Evolutionary conservation across 2,888 invertebrate species (phyloP).

Genomic region (Isotomurus palustris): DNA sequence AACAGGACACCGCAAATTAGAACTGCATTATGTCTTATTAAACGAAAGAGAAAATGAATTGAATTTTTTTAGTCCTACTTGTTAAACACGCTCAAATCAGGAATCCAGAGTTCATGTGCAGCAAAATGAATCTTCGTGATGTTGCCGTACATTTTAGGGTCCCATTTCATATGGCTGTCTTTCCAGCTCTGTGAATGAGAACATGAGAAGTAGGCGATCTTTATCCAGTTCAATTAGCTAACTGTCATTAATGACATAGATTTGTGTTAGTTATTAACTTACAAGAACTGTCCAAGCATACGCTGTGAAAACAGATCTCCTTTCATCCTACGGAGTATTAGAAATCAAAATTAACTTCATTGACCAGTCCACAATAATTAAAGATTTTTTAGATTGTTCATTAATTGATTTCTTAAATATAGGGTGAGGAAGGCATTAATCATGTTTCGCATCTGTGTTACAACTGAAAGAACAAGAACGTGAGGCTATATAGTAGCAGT

Average conservation of each 20-base stretch:
- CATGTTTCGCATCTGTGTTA: too few relatives aligned
- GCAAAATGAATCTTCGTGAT: constrained; percentile 60
- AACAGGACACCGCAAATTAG: too few relatives aligned
- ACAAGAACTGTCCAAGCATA: constrained; percentile 63
- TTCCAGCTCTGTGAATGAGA: constrained; percentile 60
- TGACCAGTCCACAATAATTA: too few relatives aligned
- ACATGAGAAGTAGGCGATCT: background rate
- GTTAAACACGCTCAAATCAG: constrained; percentile 68
- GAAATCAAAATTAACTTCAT: too few relatives aligned
- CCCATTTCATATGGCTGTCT: constrained; percentile 70
- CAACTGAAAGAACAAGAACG: too few relatives aligned
- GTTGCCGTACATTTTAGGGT: constrained; percentile 62
- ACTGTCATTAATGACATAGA: too few relatives aligned
- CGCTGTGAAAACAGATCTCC: constrained; percentile 58
- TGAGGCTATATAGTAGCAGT: too few relatives aligned
- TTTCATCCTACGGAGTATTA: constrained; percentile 59
- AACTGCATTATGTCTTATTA: background rate
- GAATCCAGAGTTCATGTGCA: constrained; percentile 72
- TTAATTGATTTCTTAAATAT: too few relatives aligned
- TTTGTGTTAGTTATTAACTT: too few relatives aligned
- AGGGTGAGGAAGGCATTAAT: too few relatives aligned
- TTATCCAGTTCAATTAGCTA: background rate
- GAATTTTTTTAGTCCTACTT: too few relatives aligned
- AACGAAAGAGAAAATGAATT: background rate
- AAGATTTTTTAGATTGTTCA: too few relatives aligned